phyloP scores from a whole-genome alignment of 2,888 invertebrate genomes.

The Caenorhabditis virilis region DNA sequence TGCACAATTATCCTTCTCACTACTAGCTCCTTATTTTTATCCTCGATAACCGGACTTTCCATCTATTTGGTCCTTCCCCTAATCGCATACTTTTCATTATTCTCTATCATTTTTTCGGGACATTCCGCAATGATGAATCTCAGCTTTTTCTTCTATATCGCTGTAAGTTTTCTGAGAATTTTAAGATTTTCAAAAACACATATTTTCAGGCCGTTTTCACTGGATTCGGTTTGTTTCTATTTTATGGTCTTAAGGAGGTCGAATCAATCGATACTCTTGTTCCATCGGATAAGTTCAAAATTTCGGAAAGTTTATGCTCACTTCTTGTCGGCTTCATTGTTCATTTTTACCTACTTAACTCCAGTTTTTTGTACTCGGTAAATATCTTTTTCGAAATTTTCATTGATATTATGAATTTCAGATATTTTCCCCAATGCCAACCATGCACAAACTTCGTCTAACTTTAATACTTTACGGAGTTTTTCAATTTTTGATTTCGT shows the following conservation, averaged over 20 bases:
- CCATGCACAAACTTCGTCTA: conserved; percentile 51
- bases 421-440: conserved; percentile 47
- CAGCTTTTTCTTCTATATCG: conserved; percentile 30
- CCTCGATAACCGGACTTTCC: conserved; percentile 34
- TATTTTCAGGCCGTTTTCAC: conserved; percentile 30
- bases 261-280: conserved; percentile 37
- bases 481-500: conserved; percentile 42
- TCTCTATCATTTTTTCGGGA: conserved; percentile 46
- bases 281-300: conserved; percentile 17
- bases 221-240: conserved; percentile 47
- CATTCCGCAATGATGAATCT: conserved; percentile 44
- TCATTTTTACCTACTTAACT: conserved; percentile 39
- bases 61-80: conserved; percentile 26
- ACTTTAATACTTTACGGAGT: conserved; percentile 47
- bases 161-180: conserved; percentile 14
- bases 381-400: background rate
- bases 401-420: conserved; percentile 25
- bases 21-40: conserved; percentile 31
- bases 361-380: conserved; percentile 46
- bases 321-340: conserved; percentile 43
- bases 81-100: conserved; percentile 40
- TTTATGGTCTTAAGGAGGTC: conserved; percentile 50
- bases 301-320: conserved; percentile 24
- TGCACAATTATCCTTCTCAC: conserved; percentile 26
- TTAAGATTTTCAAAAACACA: background rate